A percentile compares a stretch with the other conserved stretches of the same genome.
Conservation (phyloP, 1,140 invertebrate species). For the Cydia pomonella region DNA sequence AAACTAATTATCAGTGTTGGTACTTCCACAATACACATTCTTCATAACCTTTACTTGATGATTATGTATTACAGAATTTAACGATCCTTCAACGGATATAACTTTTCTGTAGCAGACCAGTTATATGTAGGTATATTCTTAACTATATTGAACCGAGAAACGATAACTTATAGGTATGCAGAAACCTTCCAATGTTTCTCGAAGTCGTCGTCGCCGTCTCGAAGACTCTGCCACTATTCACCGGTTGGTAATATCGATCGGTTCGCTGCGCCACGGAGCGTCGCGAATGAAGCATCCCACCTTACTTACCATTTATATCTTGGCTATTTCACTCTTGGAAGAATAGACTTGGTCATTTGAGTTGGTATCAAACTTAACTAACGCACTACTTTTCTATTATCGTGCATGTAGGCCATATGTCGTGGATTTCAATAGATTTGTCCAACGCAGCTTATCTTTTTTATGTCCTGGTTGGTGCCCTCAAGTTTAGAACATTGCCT, state of each 20-base stretch:
- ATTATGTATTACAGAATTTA: no score
- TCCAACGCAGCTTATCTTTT: background rate
- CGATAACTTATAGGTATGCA: background rate
- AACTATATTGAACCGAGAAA: background rate
- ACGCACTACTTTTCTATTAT: background rate
- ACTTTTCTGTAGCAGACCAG: no score
- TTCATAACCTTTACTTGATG: no score
- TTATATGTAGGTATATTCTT: no score
- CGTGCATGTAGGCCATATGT: background rate
- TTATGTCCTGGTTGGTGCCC: background rate
- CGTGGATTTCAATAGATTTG: background rate
- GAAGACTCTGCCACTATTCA: slow-evolving; percentile 1
- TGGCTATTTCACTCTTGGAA: background rate
- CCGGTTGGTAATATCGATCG: slow-evolving; percentile 13
- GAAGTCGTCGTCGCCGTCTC: slow-evolving; percentile 3
- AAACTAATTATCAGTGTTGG: no score
- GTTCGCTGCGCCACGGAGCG: background rate
- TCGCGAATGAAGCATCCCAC: background rate
- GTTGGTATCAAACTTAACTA: background rate
- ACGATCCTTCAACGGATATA: no score
- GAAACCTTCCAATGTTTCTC: slow-evolving; percentile 4
- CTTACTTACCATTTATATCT: background rate
- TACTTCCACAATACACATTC: no score
- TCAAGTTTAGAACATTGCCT: background rate
- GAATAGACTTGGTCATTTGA: background rate